phyloP scores from a whole-genome alignment of 2,888 invertebrate genomes.

The Chirona hameri region DNA sequence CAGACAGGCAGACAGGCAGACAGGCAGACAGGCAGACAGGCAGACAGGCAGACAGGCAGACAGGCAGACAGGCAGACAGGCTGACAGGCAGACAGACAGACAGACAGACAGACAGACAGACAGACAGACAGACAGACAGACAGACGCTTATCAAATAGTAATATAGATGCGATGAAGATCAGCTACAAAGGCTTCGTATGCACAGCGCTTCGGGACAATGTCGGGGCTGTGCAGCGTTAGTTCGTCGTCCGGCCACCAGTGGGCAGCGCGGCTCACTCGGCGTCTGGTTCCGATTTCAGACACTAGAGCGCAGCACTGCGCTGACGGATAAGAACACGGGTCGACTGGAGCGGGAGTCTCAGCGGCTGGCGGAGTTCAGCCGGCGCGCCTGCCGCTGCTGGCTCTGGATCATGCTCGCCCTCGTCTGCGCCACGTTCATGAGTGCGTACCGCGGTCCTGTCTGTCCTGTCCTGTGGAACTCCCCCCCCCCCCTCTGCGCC shows the following conservation, averaged over 20 bases:
- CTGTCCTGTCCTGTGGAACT: neutral
- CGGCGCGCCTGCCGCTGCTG: conserved; percentile 87
- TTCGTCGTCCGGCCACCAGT: neutral
- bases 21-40: too few relatives aligned
- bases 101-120: too few relatives aligned
- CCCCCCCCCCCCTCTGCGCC: too few relatives aligned
- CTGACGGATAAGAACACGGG: conserved; percentile 73
- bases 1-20: too few relatives aligned
- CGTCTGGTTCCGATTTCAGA: conserved; percentile 49
- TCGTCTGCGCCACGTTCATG: conserved; percentile 81
- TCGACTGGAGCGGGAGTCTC: conserved; percentile 74
- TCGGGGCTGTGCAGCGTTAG: neutral
- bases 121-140: too few relatives aligned
- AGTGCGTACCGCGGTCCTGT: neutral
- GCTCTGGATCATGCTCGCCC: conserved; percentile 85
- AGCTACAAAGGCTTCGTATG: too few relatives aligned
- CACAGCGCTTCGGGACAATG: too few relatives aligned
- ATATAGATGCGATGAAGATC: too few relatives aligned
- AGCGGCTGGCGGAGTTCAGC: conserved; percentile 77
- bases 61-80: too few relatives aligned
- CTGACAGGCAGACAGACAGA: too few relatives aligned
- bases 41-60: too few relatives aligned
- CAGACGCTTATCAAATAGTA: too few relatives aligned
- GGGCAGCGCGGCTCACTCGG: neutral
- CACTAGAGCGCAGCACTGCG: conserved; percentile 68